Conservation (phyloP, 1,140 invertebrate species). For the Camponotus floridanus region DNA sequence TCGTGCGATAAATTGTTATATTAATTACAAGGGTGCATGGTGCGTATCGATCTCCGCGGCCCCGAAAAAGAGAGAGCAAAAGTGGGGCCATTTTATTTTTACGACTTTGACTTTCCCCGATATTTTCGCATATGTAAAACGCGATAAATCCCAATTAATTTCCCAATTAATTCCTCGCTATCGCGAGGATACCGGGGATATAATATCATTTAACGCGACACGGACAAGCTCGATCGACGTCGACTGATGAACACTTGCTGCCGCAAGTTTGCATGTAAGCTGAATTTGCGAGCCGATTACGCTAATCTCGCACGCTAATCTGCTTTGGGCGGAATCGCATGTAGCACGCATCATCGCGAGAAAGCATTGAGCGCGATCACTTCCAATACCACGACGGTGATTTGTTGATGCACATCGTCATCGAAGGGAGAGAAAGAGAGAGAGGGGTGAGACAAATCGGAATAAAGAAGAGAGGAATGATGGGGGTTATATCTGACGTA, state of each 20-base stretch:
- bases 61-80: constrained; percentile 25
- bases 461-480: neutral
- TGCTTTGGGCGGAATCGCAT: constrained; percentile 17
- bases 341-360: constrained; percentile 22
- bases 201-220: neutral
- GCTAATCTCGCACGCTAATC: constrained; percentile 46
- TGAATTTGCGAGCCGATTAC: constrained; percentile 18
- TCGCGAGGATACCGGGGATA: neutral
- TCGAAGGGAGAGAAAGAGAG: neutral
- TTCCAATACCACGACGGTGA: neutral
- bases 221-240: neutral
- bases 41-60: constrained; percentile 63
- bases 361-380: neutral
- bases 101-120: constrained; percentile 47
- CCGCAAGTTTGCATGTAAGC: constrained; percentile 1
- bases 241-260: neutral
- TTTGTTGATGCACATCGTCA: constrained; percentile 20
- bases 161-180: constrained; percentile 22
- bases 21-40: constrained; percentile 82
- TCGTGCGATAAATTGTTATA: constrained; percentile 79
- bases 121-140: constrained; percentile 16
- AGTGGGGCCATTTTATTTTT: too few relatives aligned
- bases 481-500: neutral
- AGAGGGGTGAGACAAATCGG: neutral
- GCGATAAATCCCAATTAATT: constrained; percentile 32